These are phyloP conservation scores for Agriopis leucophaearia DNA, from an alignment of 2,888 invertebrate genomes.

Conservation along the genomic window DNA sequence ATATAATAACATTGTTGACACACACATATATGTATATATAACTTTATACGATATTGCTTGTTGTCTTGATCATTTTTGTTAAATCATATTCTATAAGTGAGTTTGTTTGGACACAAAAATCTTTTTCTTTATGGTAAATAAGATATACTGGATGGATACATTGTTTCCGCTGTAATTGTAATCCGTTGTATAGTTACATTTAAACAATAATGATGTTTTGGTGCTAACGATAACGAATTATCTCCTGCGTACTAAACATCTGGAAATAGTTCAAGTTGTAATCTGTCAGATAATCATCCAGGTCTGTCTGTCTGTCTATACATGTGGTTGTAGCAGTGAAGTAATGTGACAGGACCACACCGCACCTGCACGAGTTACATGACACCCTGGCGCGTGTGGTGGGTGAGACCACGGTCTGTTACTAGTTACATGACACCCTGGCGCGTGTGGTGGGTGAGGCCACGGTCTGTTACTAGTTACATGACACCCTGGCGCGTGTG, in stretches of 20 bases:
- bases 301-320: slow-evolving; percentile 19
- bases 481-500: no score
- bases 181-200: background rate
- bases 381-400: no score
- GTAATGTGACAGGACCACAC: slow-evolving; percentile 40
- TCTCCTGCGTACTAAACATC: slow-evolving; percentile 1
- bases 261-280: background rate
- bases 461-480: no score
- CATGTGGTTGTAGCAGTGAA: slow-evolving; percentile 42
- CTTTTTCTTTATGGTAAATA: background rate
- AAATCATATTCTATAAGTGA: slow-evolving; percentile 55
- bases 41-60: slow-evolving; percentile 56
- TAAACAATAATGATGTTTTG: slow-evolving; percentile 9
- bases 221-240: slow-evolving; percentile 27
- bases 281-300: background rate
- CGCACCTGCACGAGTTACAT: background rate
- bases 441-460: no score
- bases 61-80: slow-evolving; percentile 60
- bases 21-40: no score
- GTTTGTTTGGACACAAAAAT: slow-evolving; percentile 62
- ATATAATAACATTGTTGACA: slow-evolving; percentile 23
- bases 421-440: no score
- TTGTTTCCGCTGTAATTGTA: background rate
- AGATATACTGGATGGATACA: slow-evolving; percentile 5
- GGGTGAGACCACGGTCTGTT: no score